These are phyloP conservation scores for Antheraea mylitta DNA, from an alignment of 1,140 invertebrate species.

Conservation along the genomic window DNA sequence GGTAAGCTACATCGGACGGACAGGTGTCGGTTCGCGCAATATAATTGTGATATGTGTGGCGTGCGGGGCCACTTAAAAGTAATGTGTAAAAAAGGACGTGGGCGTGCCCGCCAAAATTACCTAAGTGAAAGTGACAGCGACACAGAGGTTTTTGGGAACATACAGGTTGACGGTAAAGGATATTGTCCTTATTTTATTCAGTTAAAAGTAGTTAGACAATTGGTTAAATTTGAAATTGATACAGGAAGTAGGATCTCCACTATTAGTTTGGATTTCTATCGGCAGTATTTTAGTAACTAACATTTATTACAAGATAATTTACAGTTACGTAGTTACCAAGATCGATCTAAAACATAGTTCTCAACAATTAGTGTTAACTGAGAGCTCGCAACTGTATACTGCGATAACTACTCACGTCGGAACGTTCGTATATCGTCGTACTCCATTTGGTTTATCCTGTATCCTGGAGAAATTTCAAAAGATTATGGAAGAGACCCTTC, in stretches of 20 bases:
- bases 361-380: no score
- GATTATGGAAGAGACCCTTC: no score
- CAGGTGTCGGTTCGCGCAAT: constrained; percentile 19
- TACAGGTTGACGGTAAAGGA: constrained; percentile 14
- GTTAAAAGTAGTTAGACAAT: constrained; percentile 8
- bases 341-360: no score
- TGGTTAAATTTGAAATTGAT: constrained; percentile 13
- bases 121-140: constrained; percentile 16
- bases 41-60: no score
- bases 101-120: constrained; percentile 7
- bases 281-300: constrained; percentile 6
- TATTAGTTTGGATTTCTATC: no score
- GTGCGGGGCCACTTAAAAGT: constrained; percentile 25
- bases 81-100: constrained; percentile 21
- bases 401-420: constrained; percentile 28
- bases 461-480: constrained; percentile 33
- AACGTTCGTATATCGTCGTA: constrained; percentile 27
- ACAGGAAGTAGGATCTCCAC: no score
- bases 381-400: no score
- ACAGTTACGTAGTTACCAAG: constrained; percentile 18
- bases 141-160: constrained; percentile 12
- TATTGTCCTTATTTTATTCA: constrained; percentile 21
- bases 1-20: constrained; percentile 21
- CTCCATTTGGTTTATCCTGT: constrained; percentile 24
- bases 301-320: constrained; percentile 10